A percentile compares a stretch with the other conserved stretches of the same genome.
Evolutionary conservation across 2,113 vertebrate species (phyloP).

Genomic region (Pituophis catenifer): DNA sequence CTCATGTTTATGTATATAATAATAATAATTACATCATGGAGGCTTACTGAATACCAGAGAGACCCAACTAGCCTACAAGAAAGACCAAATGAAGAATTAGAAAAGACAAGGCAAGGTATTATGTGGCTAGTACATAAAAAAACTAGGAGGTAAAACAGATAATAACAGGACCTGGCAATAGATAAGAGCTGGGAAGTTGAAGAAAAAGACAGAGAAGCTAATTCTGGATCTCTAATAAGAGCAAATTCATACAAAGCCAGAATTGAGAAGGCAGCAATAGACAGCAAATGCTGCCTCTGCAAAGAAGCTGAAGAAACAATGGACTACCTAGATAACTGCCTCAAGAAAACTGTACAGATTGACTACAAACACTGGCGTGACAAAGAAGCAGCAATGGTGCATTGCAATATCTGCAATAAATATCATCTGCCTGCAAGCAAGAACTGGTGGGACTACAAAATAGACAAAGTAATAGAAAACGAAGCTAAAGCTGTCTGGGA

Average conservation of each 20-base stretch:
- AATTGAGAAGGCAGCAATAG: neutral
- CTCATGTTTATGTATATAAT: neutral
- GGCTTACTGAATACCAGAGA: neutral
- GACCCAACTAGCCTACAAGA: neutral
- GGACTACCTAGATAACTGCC: neutral
- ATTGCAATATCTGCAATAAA: neutral
- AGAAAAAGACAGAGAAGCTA: neutral
- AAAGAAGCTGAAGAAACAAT: neutral
- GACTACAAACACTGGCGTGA: neutral
- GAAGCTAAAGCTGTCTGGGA: neutral
- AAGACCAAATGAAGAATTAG: neutral
- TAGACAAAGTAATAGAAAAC: neutral
- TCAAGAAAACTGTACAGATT: neutral
- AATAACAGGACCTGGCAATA: neutral
- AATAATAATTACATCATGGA: neutral
- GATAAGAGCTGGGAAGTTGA: neutral
- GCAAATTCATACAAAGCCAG: neutral
- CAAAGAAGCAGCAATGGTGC: neutral
- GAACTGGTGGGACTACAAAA: neutral
- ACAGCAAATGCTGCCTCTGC: neutral
- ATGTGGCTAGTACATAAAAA: neutral
- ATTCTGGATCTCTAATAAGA: neutral
- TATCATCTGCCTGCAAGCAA: neutral
- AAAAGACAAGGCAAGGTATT: neutral
- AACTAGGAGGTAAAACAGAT: neutral